Base-by-base conservation (phyloP, 1,140 invertebrate species). In the Frieseomelitta varia region DNA sequence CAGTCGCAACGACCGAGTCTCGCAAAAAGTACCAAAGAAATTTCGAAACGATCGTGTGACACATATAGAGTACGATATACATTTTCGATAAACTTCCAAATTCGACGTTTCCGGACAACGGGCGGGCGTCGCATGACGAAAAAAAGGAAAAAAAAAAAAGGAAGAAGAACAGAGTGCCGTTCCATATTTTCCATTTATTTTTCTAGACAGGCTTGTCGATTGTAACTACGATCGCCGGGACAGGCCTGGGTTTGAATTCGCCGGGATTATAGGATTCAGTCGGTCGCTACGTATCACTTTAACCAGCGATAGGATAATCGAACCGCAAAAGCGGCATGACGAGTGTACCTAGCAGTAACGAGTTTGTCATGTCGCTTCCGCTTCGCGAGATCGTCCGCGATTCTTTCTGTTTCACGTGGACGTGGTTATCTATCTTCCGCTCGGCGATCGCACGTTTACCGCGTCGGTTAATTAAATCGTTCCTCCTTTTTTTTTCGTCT, bases 281-380 rank as follows among this genome's bases (percentile, higher is more conserved):
- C 51, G n/a, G 67, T 27, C 34, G 67, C 76, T 21, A 65, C 77
- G 65, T 88, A 88, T 89, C 80, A 79, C 79, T 88, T 89, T 88
- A 86, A 83, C 87, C 87, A 88, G 56, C 85, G 76, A 72, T 69
- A 81, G 73, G 73, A 72, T 89, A 86, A 88, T 89, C 87, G 84
- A 89, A 88, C 84, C 87, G 80, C 85, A 83, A 79, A 85, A 82
- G 76, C 87, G 71, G 80, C 77, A 89, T 86, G 88, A 88, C 84
- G 80, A 86, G 85, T 83, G 88, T 86, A 86, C 77, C 80, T 83
- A 81, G 27, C 81, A 39, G 78, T 84, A 86, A 83, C 85, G 85
- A 79, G 81, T 89, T 89, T 89, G 87, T 89, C 87, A 84, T 84
- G 75, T 65, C 80, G 73, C 87, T 88, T 81, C 79, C 85, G 78